These are phyloP conservation scores for Ecdyonurus torrentis DNA, from an alignment of 2,888 invertebrate species.

Conservation along the genomic window DNA sequence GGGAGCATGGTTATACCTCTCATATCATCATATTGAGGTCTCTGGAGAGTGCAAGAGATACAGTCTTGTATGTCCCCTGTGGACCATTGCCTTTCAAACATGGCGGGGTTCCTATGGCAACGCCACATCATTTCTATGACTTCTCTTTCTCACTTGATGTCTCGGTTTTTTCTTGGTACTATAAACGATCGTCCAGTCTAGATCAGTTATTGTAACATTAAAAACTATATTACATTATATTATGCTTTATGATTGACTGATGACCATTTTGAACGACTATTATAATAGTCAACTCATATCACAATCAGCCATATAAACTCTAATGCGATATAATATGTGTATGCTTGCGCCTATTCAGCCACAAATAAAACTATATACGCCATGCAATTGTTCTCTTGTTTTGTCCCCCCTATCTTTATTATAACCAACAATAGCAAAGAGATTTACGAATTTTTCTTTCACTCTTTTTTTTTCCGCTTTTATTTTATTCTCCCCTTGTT, in stretches of 20 bases:
- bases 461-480: background rate
- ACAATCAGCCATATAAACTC: no score
- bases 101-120: background rate
- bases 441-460: background rate
- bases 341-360: no score
- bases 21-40: background rate
- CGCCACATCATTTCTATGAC: background rate
- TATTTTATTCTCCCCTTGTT: background rate
- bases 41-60: background rate
- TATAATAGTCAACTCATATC: no score
- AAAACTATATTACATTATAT: no score
- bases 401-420: background rate
- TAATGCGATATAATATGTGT: no score
- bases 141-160: background rate
- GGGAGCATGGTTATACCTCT: background rate
- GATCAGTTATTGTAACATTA: no score
- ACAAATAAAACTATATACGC: background rate
- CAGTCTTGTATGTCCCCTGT: background rate
- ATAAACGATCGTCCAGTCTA: no score
- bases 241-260: no score
- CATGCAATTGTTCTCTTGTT: background rate
- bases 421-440: background rate
- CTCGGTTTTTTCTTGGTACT: no score
- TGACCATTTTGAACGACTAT: no score
- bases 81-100: background rate